These are phyloP conservation scores for Cyclura pinguis DNA, from an alignment of 2,797 vertebrate species.

Conservation along the genomic window DNA sequence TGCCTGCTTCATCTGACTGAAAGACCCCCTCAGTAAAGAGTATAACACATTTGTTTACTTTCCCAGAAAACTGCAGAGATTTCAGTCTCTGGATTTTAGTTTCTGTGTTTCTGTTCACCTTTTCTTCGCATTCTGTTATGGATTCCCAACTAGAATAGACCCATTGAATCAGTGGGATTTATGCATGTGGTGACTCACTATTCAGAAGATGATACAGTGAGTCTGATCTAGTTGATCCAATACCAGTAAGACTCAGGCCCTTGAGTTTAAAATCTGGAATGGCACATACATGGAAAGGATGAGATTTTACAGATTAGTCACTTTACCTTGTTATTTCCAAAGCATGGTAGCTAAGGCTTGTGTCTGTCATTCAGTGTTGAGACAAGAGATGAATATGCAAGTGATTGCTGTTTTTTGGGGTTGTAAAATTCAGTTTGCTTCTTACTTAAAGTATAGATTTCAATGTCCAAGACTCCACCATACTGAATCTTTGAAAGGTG, in stretches of 20 bases:
- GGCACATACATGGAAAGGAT: not conserved
- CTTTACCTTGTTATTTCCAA: constrained; percentile 18
- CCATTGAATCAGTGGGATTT: too few relatives aligned
- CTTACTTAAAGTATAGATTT: not conserved
- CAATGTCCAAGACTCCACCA: not conserved
- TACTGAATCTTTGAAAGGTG: not conserved
- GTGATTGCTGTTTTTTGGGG: not conserved
- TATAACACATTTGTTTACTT: constrained; percentile 37
- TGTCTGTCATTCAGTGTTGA: not conserved
- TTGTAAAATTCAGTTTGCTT: not conserved
- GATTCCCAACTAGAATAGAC: too few relatives aligned
- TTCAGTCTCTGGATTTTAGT: not conserved
- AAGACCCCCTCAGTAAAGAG: constrained; percentile 24
- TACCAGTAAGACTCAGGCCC: too few relatives aligned
- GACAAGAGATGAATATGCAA: not conserved
- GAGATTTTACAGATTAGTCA: constrained; percentile 12
- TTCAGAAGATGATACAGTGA: too few relatives aligned
- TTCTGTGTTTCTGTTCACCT: constrained; percentile 11
- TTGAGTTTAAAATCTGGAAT: constrained; percentile 44
- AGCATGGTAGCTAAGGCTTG: not conserved
- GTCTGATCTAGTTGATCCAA: too few relatives aligned
- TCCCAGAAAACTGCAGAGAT: constrained; percentile 29
- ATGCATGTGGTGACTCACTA: too few relatives aligned
- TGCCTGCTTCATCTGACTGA: constrained; percentile 43
- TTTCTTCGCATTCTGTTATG: too few relatives aligned